These are phyloP conservation scores for Eristalinus aeneus DNA, from an alignment of 2,888 invertebrate genomes.

Conservation along the genomic window DNA sequence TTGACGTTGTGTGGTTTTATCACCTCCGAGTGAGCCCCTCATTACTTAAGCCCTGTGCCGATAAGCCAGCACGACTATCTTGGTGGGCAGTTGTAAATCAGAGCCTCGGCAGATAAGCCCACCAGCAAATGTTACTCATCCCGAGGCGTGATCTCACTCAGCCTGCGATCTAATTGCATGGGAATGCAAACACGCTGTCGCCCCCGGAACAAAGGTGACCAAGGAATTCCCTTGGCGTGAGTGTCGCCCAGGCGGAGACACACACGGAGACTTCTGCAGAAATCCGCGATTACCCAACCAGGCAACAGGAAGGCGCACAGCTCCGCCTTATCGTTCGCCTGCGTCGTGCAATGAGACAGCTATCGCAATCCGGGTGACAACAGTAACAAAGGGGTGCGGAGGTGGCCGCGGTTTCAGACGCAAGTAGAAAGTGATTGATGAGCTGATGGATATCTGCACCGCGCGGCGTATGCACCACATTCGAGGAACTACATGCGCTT, in stretches of 20 bases:
- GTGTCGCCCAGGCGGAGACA: neutral
- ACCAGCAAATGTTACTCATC: neutral
- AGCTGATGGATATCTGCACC: neutral
- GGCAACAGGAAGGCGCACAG: no score
- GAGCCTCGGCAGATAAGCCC: neutral
- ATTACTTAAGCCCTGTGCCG: neutral
- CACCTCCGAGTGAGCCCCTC: neutral
- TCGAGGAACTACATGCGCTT: neutral
- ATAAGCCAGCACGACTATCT: neutral
- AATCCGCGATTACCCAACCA: neutral
- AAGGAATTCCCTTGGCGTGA: neutral
- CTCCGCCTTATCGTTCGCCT: neutral
- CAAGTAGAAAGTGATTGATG: neutral
- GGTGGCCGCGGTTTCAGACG: neutral
- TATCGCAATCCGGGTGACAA: neutral
- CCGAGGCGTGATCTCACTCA: neutral
- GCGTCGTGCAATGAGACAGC: neutral
- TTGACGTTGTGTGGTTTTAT: neutral
- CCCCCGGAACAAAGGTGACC: neutral
- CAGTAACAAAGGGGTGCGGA: neutral
- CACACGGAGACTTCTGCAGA: neutral
- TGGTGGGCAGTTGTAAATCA: neutral
- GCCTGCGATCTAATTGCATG: neutral
- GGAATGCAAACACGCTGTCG: neutral
- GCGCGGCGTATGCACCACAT: neutral